These are phyloP conservation scores for Mionectes macconnelli DNA, from an alignment of 2,113 vertebrate species.

Conservation along the genomic window DNA sequence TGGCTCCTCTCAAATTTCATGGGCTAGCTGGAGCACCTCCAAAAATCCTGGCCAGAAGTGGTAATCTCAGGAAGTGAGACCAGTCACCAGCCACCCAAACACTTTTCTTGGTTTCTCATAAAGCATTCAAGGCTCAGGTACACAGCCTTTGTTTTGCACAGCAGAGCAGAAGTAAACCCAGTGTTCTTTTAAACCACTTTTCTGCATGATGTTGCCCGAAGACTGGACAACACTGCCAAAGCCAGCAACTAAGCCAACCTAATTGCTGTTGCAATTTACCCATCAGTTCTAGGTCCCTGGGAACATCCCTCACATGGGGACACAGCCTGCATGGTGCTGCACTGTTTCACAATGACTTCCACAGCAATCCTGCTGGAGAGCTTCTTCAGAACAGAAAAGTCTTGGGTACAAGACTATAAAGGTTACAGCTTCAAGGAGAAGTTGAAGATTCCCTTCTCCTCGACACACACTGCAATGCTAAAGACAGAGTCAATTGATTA, in stretches of 20 bases:
- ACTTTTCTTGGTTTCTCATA: not conserved
- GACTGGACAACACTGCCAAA: not conserved
- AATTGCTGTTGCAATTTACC: not conserved
- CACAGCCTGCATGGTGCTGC: fast-evolving
- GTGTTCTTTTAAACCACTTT: not conserved
- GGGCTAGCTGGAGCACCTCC: not conserved
- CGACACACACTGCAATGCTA: not conserved
- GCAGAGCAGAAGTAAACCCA: not conserved
- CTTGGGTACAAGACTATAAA: not conserved
- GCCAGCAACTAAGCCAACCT: not conserved
- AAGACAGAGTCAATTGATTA: not conserved
- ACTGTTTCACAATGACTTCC: not conserved
- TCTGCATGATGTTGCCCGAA: not conserved
- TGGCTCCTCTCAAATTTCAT: not conserved
- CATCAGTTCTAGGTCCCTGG: not conserved
- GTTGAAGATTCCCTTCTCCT: not conserved
- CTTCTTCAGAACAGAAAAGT: not conserved
- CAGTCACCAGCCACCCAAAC: not conserved
- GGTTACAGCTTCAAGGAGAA: not conserved
- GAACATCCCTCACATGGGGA: not conserved
- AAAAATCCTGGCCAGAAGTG: not conserved
- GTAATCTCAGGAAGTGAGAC: not conserved
- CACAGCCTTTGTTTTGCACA: not conserved
- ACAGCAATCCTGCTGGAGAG: not conserved
- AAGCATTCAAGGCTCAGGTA: not conserved